These are phyloP conservation scores for Tragelaphus eurycerus DNA, from an alignment of 2,797 vertebrate species.

Conservation along the genomic window DNA sequence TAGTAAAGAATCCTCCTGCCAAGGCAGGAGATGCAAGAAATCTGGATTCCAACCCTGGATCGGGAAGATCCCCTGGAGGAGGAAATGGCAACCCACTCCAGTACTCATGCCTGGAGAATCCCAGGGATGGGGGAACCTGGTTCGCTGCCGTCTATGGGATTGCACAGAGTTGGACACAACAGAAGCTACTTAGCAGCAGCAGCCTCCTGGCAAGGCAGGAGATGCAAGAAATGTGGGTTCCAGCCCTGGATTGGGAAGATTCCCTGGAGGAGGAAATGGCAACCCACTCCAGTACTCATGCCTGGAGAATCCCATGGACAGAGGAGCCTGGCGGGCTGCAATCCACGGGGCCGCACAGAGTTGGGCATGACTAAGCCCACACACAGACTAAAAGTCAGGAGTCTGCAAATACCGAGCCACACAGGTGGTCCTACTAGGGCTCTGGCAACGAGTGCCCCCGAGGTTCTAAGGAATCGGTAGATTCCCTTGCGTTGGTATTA, in stretches of 20 bases:
- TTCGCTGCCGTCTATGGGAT: neutral
- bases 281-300: neutral
- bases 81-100: neutral
- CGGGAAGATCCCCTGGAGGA: neutral
- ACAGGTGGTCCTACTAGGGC: neutral
- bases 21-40: neutral
- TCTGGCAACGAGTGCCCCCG: neutral
- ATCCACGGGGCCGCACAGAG: neutral
- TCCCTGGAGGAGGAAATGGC: neutral
- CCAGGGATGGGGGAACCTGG: neutral
- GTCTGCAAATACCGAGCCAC: neutral
- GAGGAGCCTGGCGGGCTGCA: neutral
- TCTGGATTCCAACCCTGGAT: neutral
- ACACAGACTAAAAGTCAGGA: neutral
- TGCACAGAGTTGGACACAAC: rapidly evolving
- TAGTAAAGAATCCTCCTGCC: neutral
- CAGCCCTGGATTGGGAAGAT: neutral
- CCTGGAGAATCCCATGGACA: neutral
- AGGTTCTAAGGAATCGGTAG: neutral
- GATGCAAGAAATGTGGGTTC: neutral
- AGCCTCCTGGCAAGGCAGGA: too few relatives aligned
- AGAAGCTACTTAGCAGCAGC: neutral
- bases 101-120: neutral
- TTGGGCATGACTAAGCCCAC: neutral
- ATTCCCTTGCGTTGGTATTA: neutral